Evolutionary conservation across 1,140 invertebrate genomes (phyloP).

Genomic region (Venturia canescens): DNA sequence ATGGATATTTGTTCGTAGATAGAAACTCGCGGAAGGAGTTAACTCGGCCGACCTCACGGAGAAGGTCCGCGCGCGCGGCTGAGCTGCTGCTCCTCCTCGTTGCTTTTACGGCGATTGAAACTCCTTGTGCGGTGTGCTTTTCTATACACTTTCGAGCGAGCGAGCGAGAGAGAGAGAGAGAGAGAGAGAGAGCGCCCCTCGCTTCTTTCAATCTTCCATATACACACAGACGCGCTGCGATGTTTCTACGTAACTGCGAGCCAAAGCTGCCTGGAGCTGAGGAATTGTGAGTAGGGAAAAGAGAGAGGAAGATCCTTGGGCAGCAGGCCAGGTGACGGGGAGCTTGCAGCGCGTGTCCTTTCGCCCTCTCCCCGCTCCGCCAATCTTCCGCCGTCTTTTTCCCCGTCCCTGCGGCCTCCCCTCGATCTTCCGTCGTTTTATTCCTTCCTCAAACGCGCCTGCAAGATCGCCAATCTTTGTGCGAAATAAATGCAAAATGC

Average conservation of each 20-base stretch:
- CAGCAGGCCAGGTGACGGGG: conserved; percentile 71
- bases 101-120: conserved; percentile 75
- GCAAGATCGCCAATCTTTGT: conserved; percentile 28
- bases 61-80: background rate
- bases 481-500: background rate
- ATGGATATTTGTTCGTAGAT: conserved; percentile 16
- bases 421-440: background rate
- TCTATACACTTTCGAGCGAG: background rate
- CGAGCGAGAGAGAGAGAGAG: background rate
- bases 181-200: background rate
- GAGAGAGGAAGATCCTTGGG: conserved; percentile 62
- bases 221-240: no score
- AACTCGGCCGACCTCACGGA: conserved; percentile 25
- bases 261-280: background rate
- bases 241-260: conserved; percentile 2
- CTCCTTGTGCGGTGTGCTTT: conserved; percentile 50
- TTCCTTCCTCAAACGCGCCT: background rate
- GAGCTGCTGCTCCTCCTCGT: conserved; percentile 54
- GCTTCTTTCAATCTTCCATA: background rate
- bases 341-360: conserved; percentile 23
- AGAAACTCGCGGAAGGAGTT: conserved; percentile 6
- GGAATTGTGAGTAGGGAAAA: background rate
- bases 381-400: background rate
- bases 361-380: background rate
- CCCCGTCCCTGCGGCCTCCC: background rate